A percentile compares a stretch with the other conserved stretches of the same genome.
Evolutionary conservation across 64 coral and sea anemone species (phyloP).

Genomic region (Platygyra sinensis): DNA sequence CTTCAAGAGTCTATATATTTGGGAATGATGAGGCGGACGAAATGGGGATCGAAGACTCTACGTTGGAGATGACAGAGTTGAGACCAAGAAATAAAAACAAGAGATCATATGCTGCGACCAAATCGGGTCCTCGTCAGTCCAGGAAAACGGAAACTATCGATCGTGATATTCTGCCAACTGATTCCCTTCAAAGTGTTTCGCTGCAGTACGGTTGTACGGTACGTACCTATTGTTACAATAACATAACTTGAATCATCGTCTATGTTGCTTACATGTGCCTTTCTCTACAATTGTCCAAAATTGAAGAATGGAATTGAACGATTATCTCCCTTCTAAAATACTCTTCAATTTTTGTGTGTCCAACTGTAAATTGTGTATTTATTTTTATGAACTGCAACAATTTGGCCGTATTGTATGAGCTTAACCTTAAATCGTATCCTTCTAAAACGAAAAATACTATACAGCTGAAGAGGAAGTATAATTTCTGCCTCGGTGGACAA

Average conservation of each 20-base stretch:
- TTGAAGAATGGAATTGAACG: no score
- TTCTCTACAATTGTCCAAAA: no score
- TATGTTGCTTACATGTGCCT: not conserved
- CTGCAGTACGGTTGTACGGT: slow-evolving; percentile 92
- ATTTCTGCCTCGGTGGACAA: no score
- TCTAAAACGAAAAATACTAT: no score
- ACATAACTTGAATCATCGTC: not conserved
- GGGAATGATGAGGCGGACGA: slow-evolving; percentile 72
- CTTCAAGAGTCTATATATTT: slow-evolving; percentile 68
- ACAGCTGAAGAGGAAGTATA: no score
- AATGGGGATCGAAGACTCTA: slow-evolving; percentile 38
- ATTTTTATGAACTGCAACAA: no score
- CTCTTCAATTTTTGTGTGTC: no score
- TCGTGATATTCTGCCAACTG: slow-evolving; percentile 69
- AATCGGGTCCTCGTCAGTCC: slow-evolving; percentile 35
- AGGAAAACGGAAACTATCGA: slow-evolving; percentile 77
- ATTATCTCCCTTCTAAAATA: no score
- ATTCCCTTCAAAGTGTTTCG: slow-evolving; percentile 84
- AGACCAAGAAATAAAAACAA: slow-evolving; percentile 57
- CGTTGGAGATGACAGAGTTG: slow-evolving; percentile 60
- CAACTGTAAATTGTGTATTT: no score
- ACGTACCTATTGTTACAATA: slow-evolving; percentile 1
- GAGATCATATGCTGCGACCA: slow-evolving; percentile 17
- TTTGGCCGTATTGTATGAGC: no score
- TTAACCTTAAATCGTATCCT: no score